A percentile compares a stretch with the other conserved stretches of the same genome.
phyloP scores from a whole-genome alignment of 2,797 vertebrate genomes.

The Tolypeutes matacus region DNA sequence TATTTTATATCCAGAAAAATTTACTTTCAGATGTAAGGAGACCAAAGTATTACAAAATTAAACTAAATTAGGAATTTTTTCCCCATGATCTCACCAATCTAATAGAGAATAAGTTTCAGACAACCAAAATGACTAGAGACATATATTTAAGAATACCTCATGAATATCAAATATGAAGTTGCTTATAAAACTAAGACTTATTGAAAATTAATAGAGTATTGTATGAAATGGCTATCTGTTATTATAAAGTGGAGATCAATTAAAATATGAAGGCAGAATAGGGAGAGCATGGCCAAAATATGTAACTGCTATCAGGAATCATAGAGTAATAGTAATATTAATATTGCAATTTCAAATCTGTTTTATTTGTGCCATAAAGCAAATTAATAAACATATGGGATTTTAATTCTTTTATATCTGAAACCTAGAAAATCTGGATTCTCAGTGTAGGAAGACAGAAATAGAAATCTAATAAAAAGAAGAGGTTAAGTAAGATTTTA shows the following conservation, averaged over 20 bases:
- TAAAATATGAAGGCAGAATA: not conserved
- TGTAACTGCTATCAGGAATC: not conserved
- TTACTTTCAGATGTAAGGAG: not conserved
- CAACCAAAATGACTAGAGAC: not conserved
- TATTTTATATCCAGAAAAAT: not conserved
- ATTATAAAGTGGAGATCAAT: slow-evolving; percentile 11
- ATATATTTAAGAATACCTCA: not conserved
- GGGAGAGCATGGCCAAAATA: not conserved
- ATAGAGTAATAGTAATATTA: not conserved
- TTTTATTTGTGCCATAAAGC: not conserved
- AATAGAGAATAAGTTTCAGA: not conserved
- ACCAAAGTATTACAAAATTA: not conserved
- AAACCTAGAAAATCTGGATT: not conserved
- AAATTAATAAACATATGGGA: not conserved
- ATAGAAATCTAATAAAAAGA: not conserved
- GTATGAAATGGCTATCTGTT: not conserved
- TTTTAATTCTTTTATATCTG: not conserved
- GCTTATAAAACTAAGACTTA: not conserved
- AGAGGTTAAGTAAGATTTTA: not conserved
- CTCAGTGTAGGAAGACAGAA: not conserved
- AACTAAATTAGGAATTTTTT: not conserved
- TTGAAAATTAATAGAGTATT: not conserved
- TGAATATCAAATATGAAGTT: not conserved
- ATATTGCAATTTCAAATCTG: not conserved
- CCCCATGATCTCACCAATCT: not conserved